phyloP scores from a whole-genome alignment of 1,140 invertebrate species.

The Oscheius sp. region DNA sequence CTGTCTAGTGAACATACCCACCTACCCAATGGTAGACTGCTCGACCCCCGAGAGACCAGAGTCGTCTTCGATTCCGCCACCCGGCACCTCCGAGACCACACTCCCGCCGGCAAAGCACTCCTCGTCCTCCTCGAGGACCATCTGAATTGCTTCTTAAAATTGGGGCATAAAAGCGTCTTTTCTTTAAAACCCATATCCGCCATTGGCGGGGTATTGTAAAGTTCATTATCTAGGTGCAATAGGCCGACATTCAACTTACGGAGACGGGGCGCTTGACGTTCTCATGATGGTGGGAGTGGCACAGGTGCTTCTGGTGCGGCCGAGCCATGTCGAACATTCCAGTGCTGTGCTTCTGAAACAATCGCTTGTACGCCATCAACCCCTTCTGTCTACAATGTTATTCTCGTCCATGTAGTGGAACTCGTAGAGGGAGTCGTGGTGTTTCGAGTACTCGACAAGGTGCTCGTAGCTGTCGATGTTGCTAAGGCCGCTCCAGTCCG shows the following conservation, averaged over 20 bases:
- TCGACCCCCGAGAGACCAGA: neutral
- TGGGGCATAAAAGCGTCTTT: conserved; percentile 4
- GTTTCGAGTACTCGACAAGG: conserved; percentile 46
- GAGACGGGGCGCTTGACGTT: neutral
- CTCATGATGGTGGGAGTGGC: neutral
- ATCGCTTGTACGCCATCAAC: neutral
- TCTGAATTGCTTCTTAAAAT: neutral
- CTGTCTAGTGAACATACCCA: conserved; percentile 7
- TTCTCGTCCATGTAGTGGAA: conserved; percentile 54
- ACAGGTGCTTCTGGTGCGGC: conserved; percentile 10
- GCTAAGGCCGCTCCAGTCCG: neutral
- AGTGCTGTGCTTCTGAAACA: neutral
- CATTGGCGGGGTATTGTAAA: too few relatives aligned
- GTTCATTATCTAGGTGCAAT: too few relatives aligned
- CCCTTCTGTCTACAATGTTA: conserved; percentile 21
- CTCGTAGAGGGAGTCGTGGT: conserved; percentile 50
- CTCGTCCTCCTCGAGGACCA: conserved; percentile 17
- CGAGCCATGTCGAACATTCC: conserved; percentile 16
- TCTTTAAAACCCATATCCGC: too few relatives aligned
- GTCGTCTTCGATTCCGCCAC: neutral
- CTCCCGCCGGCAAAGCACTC: neutral
- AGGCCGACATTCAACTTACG: too few relatives aligned
- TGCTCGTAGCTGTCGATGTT: conserved; percentile 42
- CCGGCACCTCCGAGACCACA: neutral
- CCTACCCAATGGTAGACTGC: neutral